Percentiles rank a stretch among this genome's conserved stretches.
These are phyloP conservation scores for Podargus strigoides DNA, from an alignment of 2,797 vertebrate genomes.

Conservation along the genomic window DNA sequence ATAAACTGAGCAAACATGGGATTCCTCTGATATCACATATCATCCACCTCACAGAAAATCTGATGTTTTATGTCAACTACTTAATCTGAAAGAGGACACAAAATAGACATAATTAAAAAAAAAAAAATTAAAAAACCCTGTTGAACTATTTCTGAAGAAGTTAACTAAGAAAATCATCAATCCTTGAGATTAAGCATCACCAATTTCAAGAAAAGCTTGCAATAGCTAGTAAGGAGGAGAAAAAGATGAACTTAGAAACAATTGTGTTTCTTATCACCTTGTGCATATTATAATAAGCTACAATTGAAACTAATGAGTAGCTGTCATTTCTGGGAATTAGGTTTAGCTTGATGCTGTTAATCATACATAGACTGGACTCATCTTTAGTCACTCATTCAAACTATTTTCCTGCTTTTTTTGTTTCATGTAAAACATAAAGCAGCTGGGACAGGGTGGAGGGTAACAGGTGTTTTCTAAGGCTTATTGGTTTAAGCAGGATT, in stretches of 20 bases:
- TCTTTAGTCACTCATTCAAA: not conserved
- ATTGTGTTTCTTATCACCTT: not conserved
- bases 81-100: not conserved
- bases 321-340: not conserved
- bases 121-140: accelerated
- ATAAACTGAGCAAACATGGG: not conserved
- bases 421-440: not conserved
- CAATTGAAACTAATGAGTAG: not conserved
- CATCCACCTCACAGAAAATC: not conserved
- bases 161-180: not conserved
- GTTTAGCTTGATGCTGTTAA: not conserved
- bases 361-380: accelerated
- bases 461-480: not conserved
- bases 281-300: not conserved
- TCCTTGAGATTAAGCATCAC: not conserved
- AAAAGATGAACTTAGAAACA: not conserved
- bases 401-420: not conserved
- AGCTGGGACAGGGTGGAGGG: not conserved
- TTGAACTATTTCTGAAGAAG: not conserved
- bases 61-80: not conserved
- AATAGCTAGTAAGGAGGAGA: not conserved
- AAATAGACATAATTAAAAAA: not conserved
- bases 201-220: not conserved
- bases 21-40: not conserved
- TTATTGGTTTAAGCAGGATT: not conserved